Evolutionary conservation across 2,113 vertebrate genomes (phyloP), one percentile per base, ranked within the genome.

Genomic region (Drymodes brunneopygia): DNA sequence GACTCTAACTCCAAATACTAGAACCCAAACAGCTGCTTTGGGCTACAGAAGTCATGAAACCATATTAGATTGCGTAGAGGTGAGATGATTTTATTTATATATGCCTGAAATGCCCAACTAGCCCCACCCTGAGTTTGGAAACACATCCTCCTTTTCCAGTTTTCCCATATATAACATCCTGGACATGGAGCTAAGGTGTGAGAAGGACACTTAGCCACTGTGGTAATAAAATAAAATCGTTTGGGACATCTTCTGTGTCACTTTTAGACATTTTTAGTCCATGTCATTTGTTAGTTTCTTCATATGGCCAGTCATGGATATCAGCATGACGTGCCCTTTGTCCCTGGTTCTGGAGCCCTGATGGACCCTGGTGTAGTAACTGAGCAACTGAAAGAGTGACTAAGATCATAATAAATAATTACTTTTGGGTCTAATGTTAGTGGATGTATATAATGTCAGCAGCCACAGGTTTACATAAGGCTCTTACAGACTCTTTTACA

Each of bases 281-380:
- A 3, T 16, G 2, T 48, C 5, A 18, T 40, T 45, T 87, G 45
- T 67, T 62, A 51, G 47, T 84, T 81, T 81, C 44, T 67, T 74
- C 11, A 1, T 40, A 2, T 67, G 45, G 6, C 15, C 11, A 6
- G 27, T 42, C 40, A 28, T 19, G 67, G 72, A 27, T 48, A n/a
- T 38, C 20, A 36, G 3, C 0, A 0, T 54, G 35, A 33, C 23
- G 24, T 73, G 6, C 7, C 67, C 74, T 69, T 51, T 3, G 1
- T 40, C 25, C 35, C 36, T 53, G 12, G 29, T 28, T 60, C 54
- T 82, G n/a, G 36, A 89, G 64, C 45, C 36, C 36, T 73, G 4
- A 44, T 25, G 67, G 61, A 36, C 38, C n/a, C 25, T 56, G 45
- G 60, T 54, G 42, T 4, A 42, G 7, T 7, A 50, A 69, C 33